phyloP scores from a whole-genome alignment of 2,113 vertebrate genomes.

The Haemorhous mexicanus region DNA sequence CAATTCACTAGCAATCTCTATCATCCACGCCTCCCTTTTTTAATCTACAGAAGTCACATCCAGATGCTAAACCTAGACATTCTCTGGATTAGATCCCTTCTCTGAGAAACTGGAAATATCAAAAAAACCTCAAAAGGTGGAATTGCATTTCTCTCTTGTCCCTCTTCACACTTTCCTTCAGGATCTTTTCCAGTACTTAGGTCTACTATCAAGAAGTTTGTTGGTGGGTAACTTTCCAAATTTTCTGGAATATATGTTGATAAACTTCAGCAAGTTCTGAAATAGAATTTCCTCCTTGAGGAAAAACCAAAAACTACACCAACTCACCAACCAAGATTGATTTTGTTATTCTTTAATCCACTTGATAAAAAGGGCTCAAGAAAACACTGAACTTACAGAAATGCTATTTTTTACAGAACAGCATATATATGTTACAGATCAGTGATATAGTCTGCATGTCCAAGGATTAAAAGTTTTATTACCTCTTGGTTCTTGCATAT shows the following conservation, averaged over 20 bases:
- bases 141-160: background rate
- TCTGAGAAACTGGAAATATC: background rate
- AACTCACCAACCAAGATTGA: fast-evolving
- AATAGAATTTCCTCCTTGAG: background rate
- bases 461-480: background rate
- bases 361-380: background rate
- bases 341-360: background rate
- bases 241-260: background rate
- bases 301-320: fast-evolving
- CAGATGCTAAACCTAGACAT: background rate
- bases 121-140: background rate
- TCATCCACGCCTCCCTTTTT: background rate
- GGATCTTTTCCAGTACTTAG: background rate
- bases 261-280: background rate
- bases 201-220: background rate
- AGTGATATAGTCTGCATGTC: background rate
- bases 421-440: background rate
- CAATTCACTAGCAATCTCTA: background rate
- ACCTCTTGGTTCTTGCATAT: background rate
- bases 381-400: background rate
- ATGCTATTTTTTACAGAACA: background rate
- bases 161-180: background rate
- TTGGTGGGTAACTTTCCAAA: background rate
- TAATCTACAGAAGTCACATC: background rate
- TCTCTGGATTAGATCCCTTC: background rate